These are phyloP conservation scores for Anthopleura xanthogrammica DNA, from an alignment of 92 coral and sea anemone genomes.

Conservation along the genomic window DNA sequence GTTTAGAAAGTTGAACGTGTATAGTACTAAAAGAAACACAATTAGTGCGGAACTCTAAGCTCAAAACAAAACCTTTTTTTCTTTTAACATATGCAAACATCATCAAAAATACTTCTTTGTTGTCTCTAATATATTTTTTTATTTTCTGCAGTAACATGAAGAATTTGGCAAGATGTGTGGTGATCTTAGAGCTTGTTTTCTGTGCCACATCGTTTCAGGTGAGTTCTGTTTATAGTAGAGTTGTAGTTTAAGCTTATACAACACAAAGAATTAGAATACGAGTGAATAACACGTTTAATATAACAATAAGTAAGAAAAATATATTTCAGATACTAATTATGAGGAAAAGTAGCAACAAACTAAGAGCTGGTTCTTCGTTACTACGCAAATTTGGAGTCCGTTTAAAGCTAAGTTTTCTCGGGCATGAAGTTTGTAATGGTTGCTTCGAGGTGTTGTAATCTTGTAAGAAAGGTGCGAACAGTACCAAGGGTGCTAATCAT, in stretches of 20 bases:
- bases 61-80: background rate
- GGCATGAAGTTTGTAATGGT: background rate
- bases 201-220: conserved; percentile 22
- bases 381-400: background rate
- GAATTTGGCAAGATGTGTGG: background rate
- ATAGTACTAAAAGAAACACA: background rate
- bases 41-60: background rate
- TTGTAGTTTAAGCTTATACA: background rate
- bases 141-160: conserved; percentile 11
- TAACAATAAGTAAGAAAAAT: background rate
- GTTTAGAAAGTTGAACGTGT: background rate
- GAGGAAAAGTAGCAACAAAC: background rate
- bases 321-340: background rate
- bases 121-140: background rate
- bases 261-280: background rate
- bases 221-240: conserved; percentile 4
- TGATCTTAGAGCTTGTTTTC: background rate
- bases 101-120: background rate
- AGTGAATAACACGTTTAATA: background rate
- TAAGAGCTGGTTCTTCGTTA: background rate
- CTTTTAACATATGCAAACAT: background rate
- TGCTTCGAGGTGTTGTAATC: conserved; percentile 13
- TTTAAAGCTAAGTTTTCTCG: background rate
- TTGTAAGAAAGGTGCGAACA: conserved; percentile 9
- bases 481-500: background rate